Percentiles rank a stretch among this genome's conserved stretches.
Conservation (phyloP, 2,888 invertebrate species). For the Pandemis heparana region DNA sequence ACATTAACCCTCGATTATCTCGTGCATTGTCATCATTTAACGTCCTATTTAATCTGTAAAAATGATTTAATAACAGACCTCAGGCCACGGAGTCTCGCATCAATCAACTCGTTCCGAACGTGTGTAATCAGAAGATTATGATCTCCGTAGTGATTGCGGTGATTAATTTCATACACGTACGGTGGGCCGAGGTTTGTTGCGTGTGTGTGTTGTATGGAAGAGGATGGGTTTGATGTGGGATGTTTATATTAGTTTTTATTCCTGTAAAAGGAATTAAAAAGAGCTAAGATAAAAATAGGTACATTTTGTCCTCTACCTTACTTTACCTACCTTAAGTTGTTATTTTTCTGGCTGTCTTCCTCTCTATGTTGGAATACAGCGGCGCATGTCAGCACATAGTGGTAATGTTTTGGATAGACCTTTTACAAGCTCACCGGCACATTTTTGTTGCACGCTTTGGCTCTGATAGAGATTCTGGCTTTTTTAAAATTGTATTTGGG, state of each 20-base stretch:
- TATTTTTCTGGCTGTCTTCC: too few species aligned
- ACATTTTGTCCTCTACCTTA: too few species aligned
- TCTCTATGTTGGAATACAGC: too few species aligned
- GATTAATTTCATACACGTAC: constrained; percentile 43
- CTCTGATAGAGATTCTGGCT: too few species aligned
- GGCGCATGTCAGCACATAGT: too few species aligned
- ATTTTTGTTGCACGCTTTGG: too few species aligned
- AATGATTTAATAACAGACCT: constrained; percentile 24
- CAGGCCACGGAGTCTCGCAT: constrained; percentile 39
- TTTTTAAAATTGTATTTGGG: too few species aligned
- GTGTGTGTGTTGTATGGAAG: not conserved
- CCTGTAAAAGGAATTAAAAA: not conserved
- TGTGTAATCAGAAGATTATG: constrained; percentile 51
- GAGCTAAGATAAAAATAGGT: too few species aligned
- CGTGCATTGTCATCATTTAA: constrained; percentile 1
- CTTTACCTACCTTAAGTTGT: too few species aligned
- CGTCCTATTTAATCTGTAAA: constrained; percentile 18
- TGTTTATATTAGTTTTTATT: constrained; percentile 1
- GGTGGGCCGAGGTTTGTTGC: constrained; percentile 5
- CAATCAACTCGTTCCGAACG: constrained; percentile 45
- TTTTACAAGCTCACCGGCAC: too few species aligned
- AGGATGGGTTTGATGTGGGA: constrained; percentile 2
- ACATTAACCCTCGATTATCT: not conserved
- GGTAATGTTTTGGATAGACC: too few species aligned
- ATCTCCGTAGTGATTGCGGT: constrained; percentile 46